Conservation (phyloP, 2,113 vertebrate species). For the Pleuronectes platessa region DNA sequence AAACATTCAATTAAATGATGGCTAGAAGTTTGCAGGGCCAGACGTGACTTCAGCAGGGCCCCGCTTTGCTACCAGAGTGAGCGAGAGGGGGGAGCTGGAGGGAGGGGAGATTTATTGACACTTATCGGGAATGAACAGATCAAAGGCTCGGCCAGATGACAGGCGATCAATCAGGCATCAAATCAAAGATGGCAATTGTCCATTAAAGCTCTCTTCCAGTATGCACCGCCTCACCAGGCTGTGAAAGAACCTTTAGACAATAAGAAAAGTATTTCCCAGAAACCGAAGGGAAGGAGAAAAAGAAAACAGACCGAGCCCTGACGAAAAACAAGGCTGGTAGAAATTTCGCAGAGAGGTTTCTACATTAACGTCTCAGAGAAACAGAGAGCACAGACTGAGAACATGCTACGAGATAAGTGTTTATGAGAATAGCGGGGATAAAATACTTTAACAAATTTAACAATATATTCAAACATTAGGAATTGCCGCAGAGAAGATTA, state of each 20-base stretch:
- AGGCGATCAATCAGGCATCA: constrained; percentile 96
- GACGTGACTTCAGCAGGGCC: constrained; percentile 89
- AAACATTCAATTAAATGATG: constrained; percentile 73
- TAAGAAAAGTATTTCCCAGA: constrained; percentile 73
- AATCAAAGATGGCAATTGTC: constrained; percentile 96
- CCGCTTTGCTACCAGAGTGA: constrained; percentile 83
- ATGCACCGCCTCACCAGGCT: constrained; percentile 81
- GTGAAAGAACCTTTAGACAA: constrained; percentile 84
- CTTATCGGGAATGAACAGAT: constrained; percentile 99
- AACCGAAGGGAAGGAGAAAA: constrained; percentile 26
- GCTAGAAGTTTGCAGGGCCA: constrained; percentile 82
- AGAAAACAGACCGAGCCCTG: constrained; percentile 18
- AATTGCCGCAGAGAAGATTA: neutral
- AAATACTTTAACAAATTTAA: neutral
- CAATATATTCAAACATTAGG: neutral
- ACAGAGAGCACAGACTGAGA: neutral
- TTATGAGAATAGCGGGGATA: neutral
- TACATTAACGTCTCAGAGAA: neutral
- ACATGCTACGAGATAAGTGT: neutral
- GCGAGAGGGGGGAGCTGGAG: constrained; percentile 7
- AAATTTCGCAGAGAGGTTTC: neutral
- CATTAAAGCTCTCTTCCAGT: constrained; percentile 89
- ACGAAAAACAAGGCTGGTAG: constrained; percentile 2
- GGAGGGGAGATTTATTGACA: constrained; percentile 93
- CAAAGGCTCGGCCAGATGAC: constrained; percentile 92